Percentiles rank a stretch among this genome's conserved stretches.
Evolutionary conservation across 2,888 invertebrate genomes (phyloP).

Genomic region (Eucera pruinosa): DNA sequence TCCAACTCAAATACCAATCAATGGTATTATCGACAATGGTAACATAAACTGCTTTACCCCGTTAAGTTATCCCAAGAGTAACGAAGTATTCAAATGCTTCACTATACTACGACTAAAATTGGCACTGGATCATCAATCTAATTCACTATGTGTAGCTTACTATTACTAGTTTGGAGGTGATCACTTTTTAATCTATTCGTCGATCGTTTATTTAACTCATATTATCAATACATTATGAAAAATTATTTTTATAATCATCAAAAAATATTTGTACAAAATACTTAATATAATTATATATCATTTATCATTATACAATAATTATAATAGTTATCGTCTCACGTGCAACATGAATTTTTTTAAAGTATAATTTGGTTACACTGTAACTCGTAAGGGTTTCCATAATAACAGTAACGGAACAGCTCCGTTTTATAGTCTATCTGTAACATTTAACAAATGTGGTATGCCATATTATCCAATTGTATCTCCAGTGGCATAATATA

Average conservation of each 20-base stretch:
- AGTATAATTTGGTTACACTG: conserved; percentile 68
- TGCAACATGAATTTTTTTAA: conserved; percentile 71
- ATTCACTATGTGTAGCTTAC: too few relatives aligned
- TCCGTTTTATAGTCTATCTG: conserved; percentile 60
- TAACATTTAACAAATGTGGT: conserved; percentile 54
- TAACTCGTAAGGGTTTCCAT: conserved; percentile 59
- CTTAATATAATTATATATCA: conserved; percentile 74
- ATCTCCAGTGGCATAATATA: conserved; percentile 29
- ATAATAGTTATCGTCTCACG: conserved; percentile 71
- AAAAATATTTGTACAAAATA: conserved; percentile 82
- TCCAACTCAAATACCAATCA: too few relatives aligned
- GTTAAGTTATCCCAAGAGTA: too few relatives aligned
- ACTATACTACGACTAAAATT: too few relatives aligned
- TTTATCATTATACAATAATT: conserved; percentile 69
- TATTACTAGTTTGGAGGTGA: too few relatives aligned
- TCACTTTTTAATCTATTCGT: too few relatives aligned
- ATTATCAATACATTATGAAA: conserved; percentile 69
- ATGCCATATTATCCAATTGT: conserved; percentile 26
- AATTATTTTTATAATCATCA: conserved; percentile 74
- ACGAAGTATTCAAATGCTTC: too few relatives aligned
- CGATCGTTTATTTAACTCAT: conserved; percentile 70
- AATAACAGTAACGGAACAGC: conserved; percentile 61
- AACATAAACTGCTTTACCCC: too few relatives aligned
- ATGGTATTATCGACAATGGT: too few relatives aligned
- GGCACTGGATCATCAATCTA: too few relatives aligned